Evolutionary conservation across 2,888 invertebrate genomes (phyloP), one percentile per base, ranked within the genome.

Genomic region (Ochlodes sylvanus): DNA sequence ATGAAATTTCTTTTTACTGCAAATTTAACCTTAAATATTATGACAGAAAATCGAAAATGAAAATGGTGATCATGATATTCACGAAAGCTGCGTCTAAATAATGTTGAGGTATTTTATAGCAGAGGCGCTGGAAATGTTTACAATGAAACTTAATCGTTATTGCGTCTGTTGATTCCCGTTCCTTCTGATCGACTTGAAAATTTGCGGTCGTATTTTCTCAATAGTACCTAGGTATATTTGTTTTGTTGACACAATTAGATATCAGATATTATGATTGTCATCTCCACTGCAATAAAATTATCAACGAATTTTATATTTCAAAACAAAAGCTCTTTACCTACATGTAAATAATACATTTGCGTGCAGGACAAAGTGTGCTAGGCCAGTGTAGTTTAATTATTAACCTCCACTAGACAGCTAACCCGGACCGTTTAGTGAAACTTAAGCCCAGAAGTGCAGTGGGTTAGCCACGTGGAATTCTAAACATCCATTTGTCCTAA

Each of bases 401-500:
- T 74, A 72, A 72, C 75, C 77, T 76, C 70, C 68, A 72, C 68
- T 60, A 68, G 64, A 72, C 70, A 69, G 42, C 41, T 54, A 67
- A 63, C 66, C 64, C 65, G 69, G 42, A 60, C 27, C 65, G 52
- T 58, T 61, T 68, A 66, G 61, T 69, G 57, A 61, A 55, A 67
- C 34, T 44, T 42, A 42, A 58, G 54, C 57, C 64, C 14, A 14
- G 17, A 21, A 55, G 19, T 54, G 42, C 54, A 63, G 34, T 47
- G 42, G 17, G 14, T 57, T 38, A 63, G 72, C 73, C 79, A 76
- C 82, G 82, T 80, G 74, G 77, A 81, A 83, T 83, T 79, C 78
- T 80, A 81, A 82, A 77, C 79, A 82, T 79, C 79, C 73, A 81
- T 81, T 79, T 79, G 78, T 80, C 79, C 76, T 72, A 73, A 76